Percentiles rank a stretch among this genome's conserved stretches.
Conservation (phyloP, 2,888 invertebrate species). For the Sialis lutaria region DNA sequence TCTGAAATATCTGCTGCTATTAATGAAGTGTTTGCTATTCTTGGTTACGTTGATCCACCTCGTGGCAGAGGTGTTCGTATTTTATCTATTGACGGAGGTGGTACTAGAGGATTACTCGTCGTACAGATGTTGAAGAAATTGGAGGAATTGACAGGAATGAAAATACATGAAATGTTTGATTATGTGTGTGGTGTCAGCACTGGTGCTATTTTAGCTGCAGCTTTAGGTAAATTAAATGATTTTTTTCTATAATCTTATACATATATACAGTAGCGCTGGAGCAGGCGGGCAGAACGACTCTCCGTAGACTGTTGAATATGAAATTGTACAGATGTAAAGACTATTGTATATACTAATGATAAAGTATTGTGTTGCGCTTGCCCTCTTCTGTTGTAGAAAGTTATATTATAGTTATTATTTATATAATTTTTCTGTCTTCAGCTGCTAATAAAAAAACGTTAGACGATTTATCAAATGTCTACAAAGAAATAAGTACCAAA, state of each 20-base stretch:
- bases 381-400: no score
- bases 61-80: conserved; percentile 59
- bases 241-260: neutral
- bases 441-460: conserved; percentile 38
- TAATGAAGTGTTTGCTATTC: conserved; percentile 40
- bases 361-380: no score
- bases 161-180: conserved; percentile 68
- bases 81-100: conserved; percentile 80
- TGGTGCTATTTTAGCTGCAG: conserved; percentile 62
- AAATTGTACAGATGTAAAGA: no score
- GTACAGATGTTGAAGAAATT: conserved; percentile 65
- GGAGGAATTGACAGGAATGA: conserved; percentile 49
- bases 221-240: conserved; percentile 35
- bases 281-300: no score
- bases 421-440: conserved; percentile 14
- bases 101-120: conserved; percentile 72
- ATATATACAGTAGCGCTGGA: neutral
- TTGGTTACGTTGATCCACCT: conserved; percentile 54
- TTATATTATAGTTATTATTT: no score
- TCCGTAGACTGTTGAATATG: no score
- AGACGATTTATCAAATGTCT: conserved; percentile 38
- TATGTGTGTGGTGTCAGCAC: conserved; percentile 72
- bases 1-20: conserved; percentile 21
- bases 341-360: no score
- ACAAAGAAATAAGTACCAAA: conserved; percentile 39